Base-by-base conservation (phyloP, 2,797 vertebrate genomes). In the Ambastaia sidthimunki region DNA sequence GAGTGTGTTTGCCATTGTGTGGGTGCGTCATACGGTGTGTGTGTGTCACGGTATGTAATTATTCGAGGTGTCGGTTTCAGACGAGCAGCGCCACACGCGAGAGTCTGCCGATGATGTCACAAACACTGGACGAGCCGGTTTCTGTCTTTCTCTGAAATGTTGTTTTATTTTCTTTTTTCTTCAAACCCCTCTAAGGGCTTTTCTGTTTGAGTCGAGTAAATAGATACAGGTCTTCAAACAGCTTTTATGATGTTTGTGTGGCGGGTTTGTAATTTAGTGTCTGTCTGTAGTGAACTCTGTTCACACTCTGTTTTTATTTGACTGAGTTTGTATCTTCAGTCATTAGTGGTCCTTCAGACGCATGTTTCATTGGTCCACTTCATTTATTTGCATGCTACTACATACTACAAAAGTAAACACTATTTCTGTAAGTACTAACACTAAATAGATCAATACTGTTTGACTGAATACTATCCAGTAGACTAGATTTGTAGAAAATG, bases 1-100 rank as follows among this genome's bases (percentile, higher is more conserved):
- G 5, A 12, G 57, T 6, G 31, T 0, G 47, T 41, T 48, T 23
- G 28, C 48, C 28, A n/a, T 37, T 50, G n/a, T 13, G 66, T 55
- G 71, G 66, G 75, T 72, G 75, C 50, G 71, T 81, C 23, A 34
- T 52, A 21, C 67, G 47, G 50, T 73, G 69, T 72, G 60, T 72
- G 60, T 41, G 65, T 18, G 74, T 80, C 67, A 59, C 57, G 48
- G 70, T 71, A 74, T 86, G 74, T 84, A 82, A 86, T 86, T 86
- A 80, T 76, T 68, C 9, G 60, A 73, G 76, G 79, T 82, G 85
- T 82, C 62, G 52, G 71, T 70, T 82, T 80, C 74, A 72, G 60
- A 72, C 70, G 31, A 54, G 80, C 71, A 76, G 47, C 31, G 12
- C 23, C 76, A 77, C 82, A 82, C 59, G 31, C 71, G 23, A 68